Evolutionary conservation across 2,888 invertebrate genomes (phyloP), one percentile per base, ranked within the genome.

Genomic region (Pachymerium ferrugineum): DNA sequence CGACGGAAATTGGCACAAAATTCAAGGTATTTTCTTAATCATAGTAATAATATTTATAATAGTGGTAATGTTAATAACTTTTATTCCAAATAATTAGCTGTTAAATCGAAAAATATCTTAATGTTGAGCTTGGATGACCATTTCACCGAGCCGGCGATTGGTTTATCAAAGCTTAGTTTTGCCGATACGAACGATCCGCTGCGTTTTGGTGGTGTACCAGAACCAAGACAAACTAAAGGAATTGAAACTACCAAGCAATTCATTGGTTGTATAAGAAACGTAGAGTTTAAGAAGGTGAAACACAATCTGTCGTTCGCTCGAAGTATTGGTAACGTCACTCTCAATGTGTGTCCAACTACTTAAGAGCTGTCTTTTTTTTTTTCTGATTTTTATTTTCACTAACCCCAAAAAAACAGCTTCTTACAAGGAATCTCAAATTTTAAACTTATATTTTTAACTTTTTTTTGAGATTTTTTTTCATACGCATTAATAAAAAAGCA

Each of bases 1-100:
- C 81, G 95, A 99, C 83, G 97, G 98, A 70, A 86, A 92, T 74
- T 99, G 97, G 97, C 97, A 98, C 81, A 89, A 87, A 74, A 92
- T 96, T 62, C 78, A 79, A 78, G 84, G 85, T 85, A 79, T 16
- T 10, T n/a, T 69, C 14, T 31, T 10, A 3, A n/a, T 10, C 6
- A 28, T n/a, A 0, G 14, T 73, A 28, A 74, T 35, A 75, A 74
- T 14, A 69, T 72, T 85, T 31, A 76, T 42, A 74, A 73, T 79
- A 62, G 62, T 38, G 42, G 54, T 3, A 62, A 35, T 62, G 16
- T 42, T 14, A 25, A 69, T 54, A 19, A 42, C 14, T 31, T 0
- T 14, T 12, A 25, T 28, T 62, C 28, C 10, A 25, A 25, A 42
- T 19, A 25, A 14, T 62, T 86, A 88, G 94, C 90, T 72, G 87